A percentile compares a stretch with the other conserved stretches of the same genome.
Evolutionary conservation across 2,113 vertebrate genomes (phyloP).

Genomic region (Brachionichthys hirsutus): DNA sequence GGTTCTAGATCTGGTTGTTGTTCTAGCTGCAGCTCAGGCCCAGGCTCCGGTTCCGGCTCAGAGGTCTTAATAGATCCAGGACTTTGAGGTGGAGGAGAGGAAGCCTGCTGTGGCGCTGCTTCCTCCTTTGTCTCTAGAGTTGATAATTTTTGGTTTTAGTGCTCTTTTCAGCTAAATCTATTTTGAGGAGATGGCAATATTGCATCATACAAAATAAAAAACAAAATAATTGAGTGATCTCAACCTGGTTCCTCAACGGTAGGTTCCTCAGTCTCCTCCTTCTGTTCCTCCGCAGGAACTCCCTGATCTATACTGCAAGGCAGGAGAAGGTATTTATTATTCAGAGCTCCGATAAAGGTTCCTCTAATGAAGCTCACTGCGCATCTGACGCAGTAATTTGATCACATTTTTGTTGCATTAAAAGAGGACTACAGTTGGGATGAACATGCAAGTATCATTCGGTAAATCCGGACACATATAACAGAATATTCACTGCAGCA

Average conservation of each 20-base stretch:
- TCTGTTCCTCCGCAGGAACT: constrained; percentile 32
- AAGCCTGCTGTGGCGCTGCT: constrained; percentile 11
- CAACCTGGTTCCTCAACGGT: constrained; percentile 22
- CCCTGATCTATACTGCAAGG: constrained; percentile 47
- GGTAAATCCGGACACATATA: too few relatives aligned
- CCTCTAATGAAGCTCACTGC: background rate
- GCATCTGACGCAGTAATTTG: too few relatives aligned
- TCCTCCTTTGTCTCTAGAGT: constrained; percentile 41
- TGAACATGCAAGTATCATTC: too few relatives aligned
- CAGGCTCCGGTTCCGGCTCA: background rate
- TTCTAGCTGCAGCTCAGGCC: constrained; percentile 11
- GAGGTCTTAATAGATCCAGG: constrained; percentile 24
- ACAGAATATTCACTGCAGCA: too few relatives aligned
- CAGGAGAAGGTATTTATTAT: background rate
- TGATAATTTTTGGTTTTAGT: constrained; percentile 3
- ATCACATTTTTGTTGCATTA: too few relatives aligned
- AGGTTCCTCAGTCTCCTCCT: constrained; percentile 24
- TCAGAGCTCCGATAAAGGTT: background rate
- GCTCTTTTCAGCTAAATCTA: background rate
- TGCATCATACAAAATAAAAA: background rate
- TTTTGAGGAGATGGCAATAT: background rate
- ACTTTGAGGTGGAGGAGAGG: constrained; percentile 27
- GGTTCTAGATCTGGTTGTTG: background rate
- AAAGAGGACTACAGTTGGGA: too few relatives aligned
- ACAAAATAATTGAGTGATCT: background rate